phyloP scores from a whole-genome alignment of 2,888 invertebrate genomes.

The Omphaloscelis lunosa region DNA sequence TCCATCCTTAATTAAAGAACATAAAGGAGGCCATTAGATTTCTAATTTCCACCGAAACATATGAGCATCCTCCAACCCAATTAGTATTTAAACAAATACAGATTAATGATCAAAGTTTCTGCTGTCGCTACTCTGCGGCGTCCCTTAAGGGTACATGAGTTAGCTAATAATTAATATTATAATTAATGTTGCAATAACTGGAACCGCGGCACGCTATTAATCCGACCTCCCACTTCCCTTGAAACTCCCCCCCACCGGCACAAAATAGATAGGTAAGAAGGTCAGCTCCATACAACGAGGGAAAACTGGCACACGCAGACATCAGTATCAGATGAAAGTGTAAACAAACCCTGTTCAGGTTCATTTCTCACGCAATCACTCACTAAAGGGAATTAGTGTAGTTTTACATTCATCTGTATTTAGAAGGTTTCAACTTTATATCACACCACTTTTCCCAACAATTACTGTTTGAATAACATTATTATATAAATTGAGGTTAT shows the following conservation, averaged over 20 bases:
- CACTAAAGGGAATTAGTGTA: too few relatives aligned
- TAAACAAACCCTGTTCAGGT: neutral
- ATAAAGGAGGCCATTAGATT: neutral
- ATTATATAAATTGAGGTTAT: neutral
- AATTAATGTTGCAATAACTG: constrained; percentile 88
- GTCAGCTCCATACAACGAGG: neutral
- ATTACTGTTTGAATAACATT: neutral
- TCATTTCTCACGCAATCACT: neutral
- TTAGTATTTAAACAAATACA: constrained; percentile 59
- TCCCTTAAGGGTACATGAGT: constrained; percentile 84
- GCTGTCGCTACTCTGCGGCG: constrained; percentile 70
- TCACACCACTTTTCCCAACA: neutral
- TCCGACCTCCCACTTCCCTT: constrained; percentile 53
- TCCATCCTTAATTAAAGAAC: neutral
- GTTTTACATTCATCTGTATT: neutral
- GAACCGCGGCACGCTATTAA: constrained; percentile 79
- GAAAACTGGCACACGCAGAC: neutral
- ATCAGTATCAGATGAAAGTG: neutral
- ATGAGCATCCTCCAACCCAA: constrained; percentile 31
- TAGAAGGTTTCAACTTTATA: neutral
- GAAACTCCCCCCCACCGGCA: constrained; percentile 21
- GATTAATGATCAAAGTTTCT: constrained; percentile 55
- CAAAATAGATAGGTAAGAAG: constrained; percentile 17
- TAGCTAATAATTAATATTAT: constrained; percentile 90
- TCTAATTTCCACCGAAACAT: neutral